phyloP scores from a whole-genome alignment of 2,888 invertebrate species.

The Zonitis immaculata region DNA sequence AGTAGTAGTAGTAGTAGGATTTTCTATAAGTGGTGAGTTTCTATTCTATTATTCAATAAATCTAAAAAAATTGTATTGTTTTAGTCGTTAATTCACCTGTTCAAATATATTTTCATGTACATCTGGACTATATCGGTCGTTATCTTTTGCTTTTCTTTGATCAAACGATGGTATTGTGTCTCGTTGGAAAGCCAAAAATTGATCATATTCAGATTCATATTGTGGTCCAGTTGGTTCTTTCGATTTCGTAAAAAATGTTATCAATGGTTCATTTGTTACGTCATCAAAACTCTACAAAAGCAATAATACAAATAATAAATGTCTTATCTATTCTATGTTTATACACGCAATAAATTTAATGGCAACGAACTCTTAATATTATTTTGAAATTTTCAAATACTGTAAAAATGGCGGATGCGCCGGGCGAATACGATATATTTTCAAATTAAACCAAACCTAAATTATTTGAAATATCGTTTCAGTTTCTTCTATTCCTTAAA shows the following conservation, averaged over 20 bases:
- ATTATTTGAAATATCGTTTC: no score
- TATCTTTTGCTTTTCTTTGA: conserved; percentile 40
- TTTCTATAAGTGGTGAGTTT: no score
- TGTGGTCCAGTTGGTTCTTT: no score
- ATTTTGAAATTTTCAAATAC: no score
- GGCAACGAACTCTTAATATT: no score
- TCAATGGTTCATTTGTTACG: conserved; percentile 18
- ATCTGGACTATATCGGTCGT: conserved; percentile 38
- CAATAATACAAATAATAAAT: no score
- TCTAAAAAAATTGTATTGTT: background rate
- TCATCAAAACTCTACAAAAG: no score
- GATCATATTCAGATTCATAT: conserved; percentile 39
- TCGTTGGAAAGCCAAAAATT: conserved; percentile 44
- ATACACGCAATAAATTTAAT: no score
- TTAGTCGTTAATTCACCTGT: conserved; percentile 34
- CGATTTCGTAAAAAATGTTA: conserved; percentile 39
- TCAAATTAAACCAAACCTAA: no score
- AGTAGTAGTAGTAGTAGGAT: no score
- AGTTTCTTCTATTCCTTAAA: no score
- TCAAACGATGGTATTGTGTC: conserved; percentile 43
- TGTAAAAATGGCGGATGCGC: background rate
- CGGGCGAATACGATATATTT: background rate
- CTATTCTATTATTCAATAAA: background rate
- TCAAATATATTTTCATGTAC: conserved; percentile 42
- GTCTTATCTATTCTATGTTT: no score